These are phyloP conservation scores for Ochlodes sylvanus DNA, from an alignment of 2,888 invertebrate species.

Conservation along the genomic window DNA sequence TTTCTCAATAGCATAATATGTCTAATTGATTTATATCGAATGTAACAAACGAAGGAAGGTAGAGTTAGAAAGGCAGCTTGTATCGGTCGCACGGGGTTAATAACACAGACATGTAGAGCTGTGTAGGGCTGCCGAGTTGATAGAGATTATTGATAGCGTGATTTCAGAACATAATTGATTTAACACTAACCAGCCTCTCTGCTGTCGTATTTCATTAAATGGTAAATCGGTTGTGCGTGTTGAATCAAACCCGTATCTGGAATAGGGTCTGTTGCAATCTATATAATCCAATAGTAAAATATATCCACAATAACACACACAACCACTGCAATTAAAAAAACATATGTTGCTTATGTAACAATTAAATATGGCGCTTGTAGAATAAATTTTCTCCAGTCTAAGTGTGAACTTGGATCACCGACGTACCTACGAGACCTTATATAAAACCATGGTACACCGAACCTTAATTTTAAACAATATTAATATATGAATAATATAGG, in stretches of 20 bases:
- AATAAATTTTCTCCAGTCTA: too few species aligned
- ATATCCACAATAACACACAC: too few species aligned
- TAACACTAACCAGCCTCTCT: constrained; percentile 22
- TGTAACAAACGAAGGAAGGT: constrained; percentile 34
- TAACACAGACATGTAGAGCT: constrained; percentile 21
- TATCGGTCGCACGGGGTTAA: constrained; percentile 30
- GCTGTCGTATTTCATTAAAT: constrained; percentile 1
- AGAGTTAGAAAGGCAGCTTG: constrained; percentile 30
- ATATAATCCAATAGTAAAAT: too few species aligned
- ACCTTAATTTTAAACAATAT: too few species aligned
- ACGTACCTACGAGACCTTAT: too few species aligned
- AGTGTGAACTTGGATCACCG: too few species aligned
- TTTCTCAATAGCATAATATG: constrained; percentile 39
- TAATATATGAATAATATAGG: too few species aligned
- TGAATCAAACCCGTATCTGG: background rate
- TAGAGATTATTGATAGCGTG: constrained; percentile 29
- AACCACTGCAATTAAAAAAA: too few species aligned
- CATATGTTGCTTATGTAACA: too few species aligned
- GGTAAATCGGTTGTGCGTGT: constrained; percentile 1
- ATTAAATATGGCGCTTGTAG: too few species aligned
- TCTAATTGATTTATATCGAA: constrained; percentile 39
- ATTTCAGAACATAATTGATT: constrained; percentile 26
- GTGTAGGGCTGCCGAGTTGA: constrained; percentile 29
- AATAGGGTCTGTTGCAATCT: background rate
- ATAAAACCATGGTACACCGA: too few species aligned